Evolutionary conservation across 2,888 invertebrate species (phyloP), one percentile per base, ranked within the genome.

Genomic region (Carcina quercana): DNA sequence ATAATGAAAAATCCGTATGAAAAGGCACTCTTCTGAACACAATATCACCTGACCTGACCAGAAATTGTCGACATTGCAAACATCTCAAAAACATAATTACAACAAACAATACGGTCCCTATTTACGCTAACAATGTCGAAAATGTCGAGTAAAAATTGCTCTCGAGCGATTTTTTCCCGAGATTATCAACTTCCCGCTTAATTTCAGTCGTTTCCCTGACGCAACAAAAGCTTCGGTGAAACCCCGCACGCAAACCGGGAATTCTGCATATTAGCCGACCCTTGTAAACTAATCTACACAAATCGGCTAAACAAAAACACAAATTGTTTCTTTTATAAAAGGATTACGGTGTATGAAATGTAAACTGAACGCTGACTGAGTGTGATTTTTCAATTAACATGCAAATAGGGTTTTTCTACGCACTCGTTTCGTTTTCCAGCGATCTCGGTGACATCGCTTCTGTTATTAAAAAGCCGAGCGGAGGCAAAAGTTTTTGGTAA

Each of bases 341-440:
- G 37, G 43, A 50, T 51, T 42, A 45, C 42, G 35, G 24, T 32
- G 30, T 34, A 32, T 42, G 41, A 37, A 47, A 53, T 37, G 53
- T 49, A 44, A 48, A 47, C 50, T 32, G 42, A 31, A 38, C 36
- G 53, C 48, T 43, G 47, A 47, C 50, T 32, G 42, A 31, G 38
- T 46, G 44, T 38, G 45, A 50, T 53, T 57, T 55, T 59, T 53
- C 56, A 52, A 59, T 63, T 59, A 59, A 52, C 42, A 59, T 66
- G 59, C 47, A 54, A 61, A 62, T 59, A 35, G 21, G 12, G 30
- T 34, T 32, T 34, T 32, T 31, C 19, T 7, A 20, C 15, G 15
- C 31, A 17, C 27, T 28, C 28, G 28, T 5, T 21, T 20, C 21
- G 20, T 25, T 25, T 13, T 2, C 25, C n/a, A n/a, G n/a, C n/a